These are phyloP conservation scores for Theristicus caerulescens DNA, from an alignment of 2,113 vertebrate genomes.

Conservation along the genomic window DNA sequence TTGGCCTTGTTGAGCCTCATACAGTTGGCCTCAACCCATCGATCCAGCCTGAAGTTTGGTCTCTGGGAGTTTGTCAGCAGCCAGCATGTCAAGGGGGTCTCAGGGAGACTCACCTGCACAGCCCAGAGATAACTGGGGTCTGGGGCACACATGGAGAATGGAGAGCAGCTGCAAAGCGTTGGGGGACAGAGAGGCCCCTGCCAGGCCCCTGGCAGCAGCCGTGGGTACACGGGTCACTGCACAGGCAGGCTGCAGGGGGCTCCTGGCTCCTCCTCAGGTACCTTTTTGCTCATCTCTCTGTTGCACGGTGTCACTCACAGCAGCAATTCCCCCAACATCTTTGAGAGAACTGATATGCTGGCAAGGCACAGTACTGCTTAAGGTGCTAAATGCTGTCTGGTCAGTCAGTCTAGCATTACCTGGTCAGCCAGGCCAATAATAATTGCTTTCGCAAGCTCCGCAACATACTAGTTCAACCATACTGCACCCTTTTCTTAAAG, in stretches of 20 bases:
- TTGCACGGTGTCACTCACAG: background rate
- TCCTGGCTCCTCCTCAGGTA: background rate
- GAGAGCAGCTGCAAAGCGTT: background rate
- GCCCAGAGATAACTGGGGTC: background rate
- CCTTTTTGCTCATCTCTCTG: background rate
- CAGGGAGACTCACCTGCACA: fast-evolving
- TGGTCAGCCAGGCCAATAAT: background rate
- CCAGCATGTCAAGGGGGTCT: background rate
- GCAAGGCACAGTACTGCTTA: background rate
- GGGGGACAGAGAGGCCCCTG: background rate
- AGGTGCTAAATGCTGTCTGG: background rate
- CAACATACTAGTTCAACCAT: background rate
- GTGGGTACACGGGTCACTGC: fast-evolving
- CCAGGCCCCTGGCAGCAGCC: background rate
- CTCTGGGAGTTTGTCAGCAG: background rate
- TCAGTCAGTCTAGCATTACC: background rate
- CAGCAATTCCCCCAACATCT: no score
- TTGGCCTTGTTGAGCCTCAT: no score
- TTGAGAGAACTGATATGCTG: no score
- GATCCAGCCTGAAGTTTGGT: background rate
- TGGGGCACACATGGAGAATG: fast-evolving
- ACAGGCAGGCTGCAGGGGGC: background rate
- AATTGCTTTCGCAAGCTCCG: background rate
- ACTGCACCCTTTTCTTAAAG: background rate
- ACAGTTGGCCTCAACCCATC: no score